Base-by-base conservation (phyloP, 2,113 vertebrate genomes). In the Anguilla japonica region DNA sequence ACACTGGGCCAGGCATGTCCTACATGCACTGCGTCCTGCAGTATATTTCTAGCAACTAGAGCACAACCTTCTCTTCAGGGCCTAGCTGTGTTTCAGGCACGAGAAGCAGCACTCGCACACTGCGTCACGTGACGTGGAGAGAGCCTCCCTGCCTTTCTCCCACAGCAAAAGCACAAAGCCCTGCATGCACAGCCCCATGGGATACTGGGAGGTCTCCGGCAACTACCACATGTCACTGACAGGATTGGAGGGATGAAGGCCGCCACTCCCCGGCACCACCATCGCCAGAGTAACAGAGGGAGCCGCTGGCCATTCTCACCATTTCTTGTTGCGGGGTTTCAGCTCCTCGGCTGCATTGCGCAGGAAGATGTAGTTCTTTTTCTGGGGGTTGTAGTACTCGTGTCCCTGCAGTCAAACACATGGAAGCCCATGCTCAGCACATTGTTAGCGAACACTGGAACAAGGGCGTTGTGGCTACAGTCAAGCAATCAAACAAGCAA, bases 341-440 rank as follows among this genome's bases (percentile, higher is more conserved):
- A 99, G 95, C 89, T 99, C 98, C 92, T 99, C 98, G 0, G 98
- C 97, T 0, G 98, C 98, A 0, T 98, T 99, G 88, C 98, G 96
- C 92, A 99, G 93, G 87, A 99, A 99, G 90, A 99, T 99, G 95
- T 99, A 99, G 88, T 99, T 99, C 93, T 99, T 99, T 95, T 99
- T 99, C 88, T 99, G 98, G 57, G 98, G 97, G 89, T 99, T 99
- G 92, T 99, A 99, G 94, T 99, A 99, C 91, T 99, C 98, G 18
- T 99, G 98, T 87, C 98, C 98, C 98, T 99, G 82, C 83, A 86
- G 83, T 87, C 83, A 9, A 79, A 85, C 11, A 87, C 6, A 88
- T 2, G 16, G 13, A 16, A 81, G 11, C n/a, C 3, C 60, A 67
- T 26, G 22, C 60, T 22, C 20, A 26, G 60, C 18, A 26, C 50